A percentile compares a stretch with the other conserved stretches of the same genome.
Evolutionary conservation across 2,888 invertebrate genomes (phyloP).

Genomic region (Noctua janthina): DNA sequence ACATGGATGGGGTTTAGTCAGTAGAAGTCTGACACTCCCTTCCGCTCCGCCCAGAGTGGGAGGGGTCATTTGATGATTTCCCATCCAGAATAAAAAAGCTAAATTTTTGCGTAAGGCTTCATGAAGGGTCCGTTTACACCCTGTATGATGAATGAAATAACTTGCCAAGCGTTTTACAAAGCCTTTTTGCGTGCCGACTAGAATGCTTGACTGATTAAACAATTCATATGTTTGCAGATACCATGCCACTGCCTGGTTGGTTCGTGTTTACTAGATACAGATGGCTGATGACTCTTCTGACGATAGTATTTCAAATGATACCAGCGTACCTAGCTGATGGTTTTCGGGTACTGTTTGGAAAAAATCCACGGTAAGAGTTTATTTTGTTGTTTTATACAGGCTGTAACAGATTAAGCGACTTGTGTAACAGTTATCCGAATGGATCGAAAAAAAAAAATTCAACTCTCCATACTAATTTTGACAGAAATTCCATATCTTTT

Average conservation of each 20-base stretch:
- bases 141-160: too few relatives aligned
- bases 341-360: conserved; percentile 45
- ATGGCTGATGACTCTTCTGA: conserved; percentile 47
- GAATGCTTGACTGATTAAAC: not conserved
- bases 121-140: too few relatives aligned
- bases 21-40: too few relatives aligned
- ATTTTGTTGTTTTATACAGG: not conserved
- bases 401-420: not conserved
- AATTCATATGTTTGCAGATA: conserved; percentile 38
- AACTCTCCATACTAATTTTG: not conserved
- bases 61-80: too few relatives aligned
- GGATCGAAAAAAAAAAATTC: not conserved
- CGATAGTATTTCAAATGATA: conserved; percentile 54
- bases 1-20: too few relatives aligned
- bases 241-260: conserved; percentile 40
- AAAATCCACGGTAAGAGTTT: conserved; percentile 49
- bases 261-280: conserved; percentile 45
- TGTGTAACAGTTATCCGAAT: too few relatives aligned
- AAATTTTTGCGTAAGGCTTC: too few relatives aligned
- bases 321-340: conserved; percentile 57
- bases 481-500: too few relatives aligned
- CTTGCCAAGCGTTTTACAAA: not conserved
- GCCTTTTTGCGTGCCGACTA: not conserved
- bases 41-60: too few relatives aligned
- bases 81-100: too few relatives aligned